Conservation (phyloP, 2,888 invertebrate species). For the Tenthredo amoena region DNA sequence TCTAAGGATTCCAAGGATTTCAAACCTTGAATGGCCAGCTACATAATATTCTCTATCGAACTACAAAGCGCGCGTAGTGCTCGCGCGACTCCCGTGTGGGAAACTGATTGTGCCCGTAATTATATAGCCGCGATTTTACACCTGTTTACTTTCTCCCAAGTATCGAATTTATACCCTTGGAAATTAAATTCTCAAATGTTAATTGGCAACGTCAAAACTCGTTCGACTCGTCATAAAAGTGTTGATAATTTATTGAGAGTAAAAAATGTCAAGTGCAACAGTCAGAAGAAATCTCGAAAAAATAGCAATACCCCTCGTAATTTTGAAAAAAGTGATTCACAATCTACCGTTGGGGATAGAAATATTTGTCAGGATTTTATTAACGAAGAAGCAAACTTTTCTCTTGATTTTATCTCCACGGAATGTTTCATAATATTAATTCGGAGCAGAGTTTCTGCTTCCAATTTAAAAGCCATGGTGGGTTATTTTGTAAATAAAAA, state of each 20-base stretch:
- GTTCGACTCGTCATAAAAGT: conserved; percentile 18
- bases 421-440: conserved; percentile 33
- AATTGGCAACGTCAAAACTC: conserved; percentile 30
- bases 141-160: background rate
- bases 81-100: conserved; percentile 12
- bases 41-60: conserved; percentile 6
- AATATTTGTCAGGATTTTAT: background rate
- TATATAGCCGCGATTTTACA: background rate
- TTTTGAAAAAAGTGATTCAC: conserved; percentile 11
- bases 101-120: conserved; percentile 18
- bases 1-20: conserved; percentile 46
- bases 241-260: conserved; percentile 3
- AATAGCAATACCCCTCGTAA: background rate
- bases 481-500: background rate
- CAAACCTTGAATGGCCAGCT: conserved; percentile 7
- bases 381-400: conserved; percentile 13
- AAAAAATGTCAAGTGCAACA: conserved; percentile 25
- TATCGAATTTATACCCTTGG: background rate
- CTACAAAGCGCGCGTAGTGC: conserved; percentile 3
- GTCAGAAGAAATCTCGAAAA: background rate
- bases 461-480: conserved; percentile 30
- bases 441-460: conserved; percentile 30
- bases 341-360: background rate
- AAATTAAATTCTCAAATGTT: conserved; percentile 30
- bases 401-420: conserved; percentile 20